Evolutionary conservation across 2,888 invertebrate genomes (phyloP).

Genomic region (Escarpia spicata): DNA sequence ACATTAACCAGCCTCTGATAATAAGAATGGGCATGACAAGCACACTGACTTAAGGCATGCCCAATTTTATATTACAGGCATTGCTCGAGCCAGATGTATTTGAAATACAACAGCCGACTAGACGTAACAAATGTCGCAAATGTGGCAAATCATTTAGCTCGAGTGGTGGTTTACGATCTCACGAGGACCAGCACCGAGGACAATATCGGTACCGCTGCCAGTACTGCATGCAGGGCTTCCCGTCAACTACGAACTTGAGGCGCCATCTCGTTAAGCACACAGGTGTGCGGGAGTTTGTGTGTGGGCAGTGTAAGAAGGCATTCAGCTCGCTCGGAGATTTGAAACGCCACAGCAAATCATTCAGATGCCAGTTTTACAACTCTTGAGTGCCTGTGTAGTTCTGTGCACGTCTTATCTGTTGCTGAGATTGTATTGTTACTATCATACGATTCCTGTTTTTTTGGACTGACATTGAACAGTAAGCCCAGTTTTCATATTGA

Average conservation of each 20-base stretch:
- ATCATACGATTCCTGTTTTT: too few species aligned
- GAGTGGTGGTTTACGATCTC: neutral
- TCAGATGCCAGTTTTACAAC: neutral
- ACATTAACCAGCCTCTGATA: neutral
- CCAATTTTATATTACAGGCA: neutral
- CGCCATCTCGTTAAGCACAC: constrained; percentile 7
- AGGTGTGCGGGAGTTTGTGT: neutral
- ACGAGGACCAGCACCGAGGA: neutral
- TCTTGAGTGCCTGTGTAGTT: neutral
- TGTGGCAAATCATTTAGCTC: neutral
- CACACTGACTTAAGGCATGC: neutral
- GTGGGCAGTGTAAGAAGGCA: neutral
- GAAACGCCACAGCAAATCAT: neutral
- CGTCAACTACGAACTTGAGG: neutral
- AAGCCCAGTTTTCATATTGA: too few species aligned
- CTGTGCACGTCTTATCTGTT: too few species aligned
- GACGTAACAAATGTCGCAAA: neutral
- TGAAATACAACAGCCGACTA: neutral
- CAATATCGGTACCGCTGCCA: constrained; percentile 14
- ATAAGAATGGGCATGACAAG: neutral
- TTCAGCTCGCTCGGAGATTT: neutral
- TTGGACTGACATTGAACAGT: too few species aligned
- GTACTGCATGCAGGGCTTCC: constrained; percentile 22
- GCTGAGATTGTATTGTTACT: too few species aligned
- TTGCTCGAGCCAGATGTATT: neutral